Percentiles rank a stretch among this genome's conserved stretches.
Conservation (phyloP, 2,113 vertebrate species). For the Melospiza melodia region DNA sequence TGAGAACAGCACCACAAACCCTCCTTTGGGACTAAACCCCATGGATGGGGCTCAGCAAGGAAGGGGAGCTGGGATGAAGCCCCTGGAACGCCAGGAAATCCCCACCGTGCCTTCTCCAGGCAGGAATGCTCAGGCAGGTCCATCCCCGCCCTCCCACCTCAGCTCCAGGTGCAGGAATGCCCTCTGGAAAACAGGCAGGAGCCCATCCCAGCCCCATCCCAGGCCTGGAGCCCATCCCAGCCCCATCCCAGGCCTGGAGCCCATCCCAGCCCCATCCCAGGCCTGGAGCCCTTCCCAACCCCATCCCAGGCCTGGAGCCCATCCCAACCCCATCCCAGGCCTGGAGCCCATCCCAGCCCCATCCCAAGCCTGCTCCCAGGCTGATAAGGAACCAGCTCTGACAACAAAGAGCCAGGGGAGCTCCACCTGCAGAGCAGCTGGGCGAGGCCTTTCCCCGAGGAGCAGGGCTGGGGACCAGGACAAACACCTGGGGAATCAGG, state of each 20-base stretch:
- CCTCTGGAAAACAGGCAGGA: neutral
- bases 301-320: too few relatives aligned
- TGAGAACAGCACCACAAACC: fast-evolving
- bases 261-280: too few relatives aligned
- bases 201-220: neutral
- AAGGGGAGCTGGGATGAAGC: neutral
- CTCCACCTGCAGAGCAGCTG: neutral
- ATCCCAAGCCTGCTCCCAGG: neutral
- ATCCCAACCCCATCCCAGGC: too few relatives aligned
- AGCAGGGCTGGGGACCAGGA: neutral
- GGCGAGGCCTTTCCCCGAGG: neutral
- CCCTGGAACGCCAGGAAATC: neutral
- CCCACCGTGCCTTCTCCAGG: neutral
- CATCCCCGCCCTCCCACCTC: neutral
- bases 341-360: too few relatives aligned
- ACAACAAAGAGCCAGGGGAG: neutral
- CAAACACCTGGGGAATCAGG: too few relatives aligned
- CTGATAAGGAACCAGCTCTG: neutral
- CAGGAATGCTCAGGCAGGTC: neutral
- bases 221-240: too few relatives aligned
- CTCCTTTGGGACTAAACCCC: neutral
- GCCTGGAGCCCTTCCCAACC: too few relatives aligned
- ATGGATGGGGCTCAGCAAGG: fast-evolving
- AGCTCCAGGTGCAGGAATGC: neutral
- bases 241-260: neutral